Conservation (phyloP, 23 tunicate genomes). For the Ascidia mentula region DNA sequence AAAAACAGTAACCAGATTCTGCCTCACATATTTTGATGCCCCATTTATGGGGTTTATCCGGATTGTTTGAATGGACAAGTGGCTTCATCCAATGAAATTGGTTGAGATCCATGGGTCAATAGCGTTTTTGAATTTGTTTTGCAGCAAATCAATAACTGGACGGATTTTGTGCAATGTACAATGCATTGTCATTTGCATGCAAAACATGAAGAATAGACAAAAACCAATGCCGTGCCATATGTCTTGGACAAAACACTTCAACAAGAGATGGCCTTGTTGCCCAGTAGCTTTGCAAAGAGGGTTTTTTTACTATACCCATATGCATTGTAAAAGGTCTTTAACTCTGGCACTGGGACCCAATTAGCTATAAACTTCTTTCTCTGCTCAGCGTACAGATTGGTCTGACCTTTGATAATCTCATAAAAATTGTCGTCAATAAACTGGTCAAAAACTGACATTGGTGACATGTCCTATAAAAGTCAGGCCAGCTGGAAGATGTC, state of each 20-base stretch:
- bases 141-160: background rate
- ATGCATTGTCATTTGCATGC: background rate
- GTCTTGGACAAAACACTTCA: constrained; percentile 1
- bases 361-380: background rate
- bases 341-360: constrained; percentile 7
- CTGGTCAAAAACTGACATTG: background rate
- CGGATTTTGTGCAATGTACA: background rate
- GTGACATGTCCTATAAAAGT: background rate
- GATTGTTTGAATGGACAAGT: constrained; percentile 6
- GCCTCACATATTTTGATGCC: constrained; percentile 7
- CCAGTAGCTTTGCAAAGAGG: background rate
- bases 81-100: background rate
- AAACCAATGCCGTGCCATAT: background rate
- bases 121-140: background rate
- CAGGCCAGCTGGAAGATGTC: no score
- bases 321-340: constrained; percentile 1
- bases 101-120: background rate
- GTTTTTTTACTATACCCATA: background rate
- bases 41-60: constrained; percentile 3
- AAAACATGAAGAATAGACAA: background rate
- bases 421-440: background rate
- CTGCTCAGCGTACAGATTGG: background rate
- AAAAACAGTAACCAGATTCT: constrained; percentile 7
- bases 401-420: background rate
- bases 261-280: constrained; percentile 10